Evolutionary conservation across 2,888 invertebrate genomes (phyloP), one percentile per base, ranked within the genome.

Genomic region (Dermolepida albohirtum): DNA sequence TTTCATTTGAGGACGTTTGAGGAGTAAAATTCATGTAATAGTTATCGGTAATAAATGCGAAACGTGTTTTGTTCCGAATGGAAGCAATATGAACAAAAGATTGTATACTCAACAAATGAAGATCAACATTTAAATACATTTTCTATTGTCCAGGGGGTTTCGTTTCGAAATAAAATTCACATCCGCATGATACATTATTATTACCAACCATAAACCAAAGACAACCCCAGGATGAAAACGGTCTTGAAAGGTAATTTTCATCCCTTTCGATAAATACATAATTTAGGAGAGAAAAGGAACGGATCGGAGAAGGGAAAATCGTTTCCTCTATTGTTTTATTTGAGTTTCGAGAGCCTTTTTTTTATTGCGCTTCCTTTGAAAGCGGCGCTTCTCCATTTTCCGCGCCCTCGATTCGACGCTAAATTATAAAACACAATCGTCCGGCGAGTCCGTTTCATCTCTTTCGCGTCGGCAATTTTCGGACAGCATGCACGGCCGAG

Each of bases 391-490:
- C 51, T 51, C 29, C 14, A 16, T 47, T 47, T 16, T 17, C 14
- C 14, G 8, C 44, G 17, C 16, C 16, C 44, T 6, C 17, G 14
- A 8, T 8, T 12, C 16, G 14, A 11, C 12, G 14, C 51, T 52
- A 39, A 52, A 52, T 39, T 52, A 8, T 34, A 29, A 52, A 39
- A 29, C 27, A 59, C 67, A 71, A 68, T 22, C 27, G 27, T 50
- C 50, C 50, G 50, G 50, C 50, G 50, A 17, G 27, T 22, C 50
- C 11, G 17, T 50, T 50, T 50, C 50, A 22, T 14, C 34, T 34
- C 34, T 34, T 10, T 34, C 6, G 34, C 10, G 34, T 34, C 2
- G 34, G 34, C 34, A 34, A 34, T 34, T 34, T 34, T 34, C 34
- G 34, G 34, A 34, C 34, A 34, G 34, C 34, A 34, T 34, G 34